Evolutionary conservation across 2,888 invertebrate genomes (phyloP).

Genomic region (Boloria selene): DNA sequence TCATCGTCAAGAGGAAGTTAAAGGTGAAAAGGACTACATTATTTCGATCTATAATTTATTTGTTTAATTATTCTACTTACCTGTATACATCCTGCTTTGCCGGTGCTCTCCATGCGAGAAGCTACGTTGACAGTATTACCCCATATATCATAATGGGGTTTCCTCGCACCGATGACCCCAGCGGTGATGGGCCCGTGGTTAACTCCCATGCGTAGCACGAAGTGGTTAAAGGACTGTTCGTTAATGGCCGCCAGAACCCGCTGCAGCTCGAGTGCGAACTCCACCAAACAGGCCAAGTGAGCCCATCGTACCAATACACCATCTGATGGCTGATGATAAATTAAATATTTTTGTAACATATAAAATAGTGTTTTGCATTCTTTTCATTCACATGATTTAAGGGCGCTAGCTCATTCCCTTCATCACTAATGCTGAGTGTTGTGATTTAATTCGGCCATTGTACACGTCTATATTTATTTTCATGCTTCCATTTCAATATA

Average conservation of each 20-base stretch:
- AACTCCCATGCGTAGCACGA: conserved; percentile 95
- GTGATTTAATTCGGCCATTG: too few relatives aligned
- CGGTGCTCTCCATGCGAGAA: conserved; percentile 98
- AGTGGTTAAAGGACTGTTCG: conserved; percentile 97
- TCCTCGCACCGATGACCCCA: conserved; percentile 96
- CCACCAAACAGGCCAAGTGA: conserved; percentile 91
- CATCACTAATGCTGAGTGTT: too few relatives aligned
- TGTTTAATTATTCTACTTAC: conserved; percentile 74
- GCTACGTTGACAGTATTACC: conserved; percentile 99
- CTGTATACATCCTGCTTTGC: conserved; percentile 96
- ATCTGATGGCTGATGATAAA: conserved; percentile 84
- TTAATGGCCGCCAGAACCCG: conserved; percentile 95
- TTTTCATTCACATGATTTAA: too few relatives aligned
- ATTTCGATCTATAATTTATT: too few relatives aligned
- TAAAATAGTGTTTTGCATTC: too few relatives aligned
- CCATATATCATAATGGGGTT: conserved; percentile 98
- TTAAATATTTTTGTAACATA: neutral
- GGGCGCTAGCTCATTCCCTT: too few relatives aligned
- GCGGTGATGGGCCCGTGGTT: conserved; percentile 98
- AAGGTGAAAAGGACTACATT: too few relatives aligned
- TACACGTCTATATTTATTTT: too few relatives aligned
- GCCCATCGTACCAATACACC: conserved; percentile 90
- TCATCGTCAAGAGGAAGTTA: too few relatives aligned
- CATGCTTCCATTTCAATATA: too few relatives aligned
- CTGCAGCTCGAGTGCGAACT: conserved; percentile 94